phyloP scores from a whole-genome alignment of 2,113 vertebrate genomes.

The Cygnus buccinator region DNA sequence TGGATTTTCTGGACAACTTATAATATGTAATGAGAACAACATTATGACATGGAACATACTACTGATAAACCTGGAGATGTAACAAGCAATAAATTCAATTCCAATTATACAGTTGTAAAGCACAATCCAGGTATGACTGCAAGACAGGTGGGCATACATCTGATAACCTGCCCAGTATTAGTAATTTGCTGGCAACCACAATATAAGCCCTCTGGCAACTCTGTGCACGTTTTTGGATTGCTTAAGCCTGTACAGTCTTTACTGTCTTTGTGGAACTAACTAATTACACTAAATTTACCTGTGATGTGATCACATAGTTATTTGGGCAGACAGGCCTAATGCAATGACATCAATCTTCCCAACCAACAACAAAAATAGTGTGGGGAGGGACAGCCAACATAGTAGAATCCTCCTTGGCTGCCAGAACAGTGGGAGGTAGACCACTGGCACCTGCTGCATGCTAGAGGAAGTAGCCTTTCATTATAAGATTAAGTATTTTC shows the following conservation, averaged over 20 bases:
- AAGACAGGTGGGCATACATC: neutral
- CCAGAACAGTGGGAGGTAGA: neutral
- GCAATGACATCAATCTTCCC: neutral
- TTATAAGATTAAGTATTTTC: slow-evolving; percentile 29
- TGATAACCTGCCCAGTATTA: neutral
- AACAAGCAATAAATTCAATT: neutral
- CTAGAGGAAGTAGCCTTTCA: neutral
- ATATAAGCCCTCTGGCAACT: neutral
- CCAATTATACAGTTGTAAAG: neutral
- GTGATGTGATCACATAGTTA: slow-evolving; percentile 5
- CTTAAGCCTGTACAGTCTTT: neutral
- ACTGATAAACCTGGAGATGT: neutral
- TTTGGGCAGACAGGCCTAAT: neutral
- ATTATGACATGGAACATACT: neutral
- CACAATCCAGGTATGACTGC: neutral
- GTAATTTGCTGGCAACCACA: neutral
- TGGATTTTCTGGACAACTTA: neutral
- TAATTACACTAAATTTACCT: slow-evolving; percentile 25
- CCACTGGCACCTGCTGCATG: neutral
- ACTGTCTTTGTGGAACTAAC: neutral
- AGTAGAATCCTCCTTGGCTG: neutral
- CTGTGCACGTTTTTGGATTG: neutral
- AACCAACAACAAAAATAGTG: neutral
- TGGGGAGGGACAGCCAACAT: neutral
- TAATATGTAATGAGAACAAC: neutral